These are phyloP conservation scores for Habrosyne pyritoides DNA, from an alignment of 2,888 invertebrate species.

Conservation along the genomic window DNA sequence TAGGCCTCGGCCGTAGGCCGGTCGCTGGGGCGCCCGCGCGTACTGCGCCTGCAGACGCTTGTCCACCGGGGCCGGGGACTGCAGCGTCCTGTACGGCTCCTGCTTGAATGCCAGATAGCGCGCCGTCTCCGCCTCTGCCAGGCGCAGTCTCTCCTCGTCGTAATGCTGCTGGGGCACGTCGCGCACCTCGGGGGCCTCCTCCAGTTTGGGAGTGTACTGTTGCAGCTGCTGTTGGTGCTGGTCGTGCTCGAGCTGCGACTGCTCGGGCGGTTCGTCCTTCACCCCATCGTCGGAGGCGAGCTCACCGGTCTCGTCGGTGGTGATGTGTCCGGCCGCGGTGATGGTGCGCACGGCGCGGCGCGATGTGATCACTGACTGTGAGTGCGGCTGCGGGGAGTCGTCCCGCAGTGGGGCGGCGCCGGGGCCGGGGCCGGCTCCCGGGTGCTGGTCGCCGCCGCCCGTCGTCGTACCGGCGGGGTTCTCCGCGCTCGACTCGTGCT, in stretches of 20 bases:
- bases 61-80: constrained; percentile 39
- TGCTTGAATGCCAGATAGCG: constrained; percentile 72
- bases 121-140: constrained; percentile 66
- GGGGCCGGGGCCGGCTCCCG: constrained; percentile 14
- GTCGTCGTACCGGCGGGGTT: constrained; percentile 9
- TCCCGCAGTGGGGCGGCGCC: constrained; percentile 20
- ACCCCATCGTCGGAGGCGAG: constrained; percentile 59
- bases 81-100: constrained; percentile 63
- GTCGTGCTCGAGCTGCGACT: constrained; percentile 45
- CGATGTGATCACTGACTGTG: constrained; percentile 82
- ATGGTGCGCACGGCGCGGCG: constrained; percentile 84
- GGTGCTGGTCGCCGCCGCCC: constrained; percentile 5
- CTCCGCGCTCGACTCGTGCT: constrained; percentile 32
- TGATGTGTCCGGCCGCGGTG: constrained; percentile 85
- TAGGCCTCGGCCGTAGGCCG: constrained; percentile 52
- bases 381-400: constrained; percentile 52
- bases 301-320: constrained; percentile 49
- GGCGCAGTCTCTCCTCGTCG: constrained; percentile 65
- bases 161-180: constrained; percentile 52
- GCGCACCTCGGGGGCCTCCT: constrained; percentile 41
- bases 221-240: constrained; percentile 43
- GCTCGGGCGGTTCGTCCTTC: constrained; percentile 70
- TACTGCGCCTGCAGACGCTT: constrained; percentile 50
- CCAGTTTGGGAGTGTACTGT: constrained; percentile 55
- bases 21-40: constrained; percentile 43